Evolutionary conservation across 1,140 invertebrate species (phyloP), one percentile per base, ranked within the genome.

Genomic region (Drosophila tropicalis): DNA sequence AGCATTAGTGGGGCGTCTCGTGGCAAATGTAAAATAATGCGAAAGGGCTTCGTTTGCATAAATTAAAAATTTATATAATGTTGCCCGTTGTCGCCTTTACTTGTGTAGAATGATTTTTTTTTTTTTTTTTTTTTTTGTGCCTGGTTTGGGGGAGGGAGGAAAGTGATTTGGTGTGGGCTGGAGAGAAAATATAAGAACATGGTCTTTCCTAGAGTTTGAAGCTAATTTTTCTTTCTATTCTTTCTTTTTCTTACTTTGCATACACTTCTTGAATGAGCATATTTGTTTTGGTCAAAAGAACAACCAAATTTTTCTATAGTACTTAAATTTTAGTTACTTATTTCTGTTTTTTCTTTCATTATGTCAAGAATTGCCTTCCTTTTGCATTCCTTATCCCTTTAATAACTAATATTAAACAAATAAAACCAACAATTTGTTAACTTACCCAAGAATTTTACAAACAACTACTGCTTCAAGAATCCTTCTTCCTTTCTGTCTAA

Each of bases 31-130:
- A 89, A 89, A 89, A 90, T 90, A 90, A 90, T 90, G 86, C 87
- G 86, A 90, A 90, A 90, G 82, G 87, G 86, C 86, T 90, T 90
- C 87, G 87, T 83, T 86, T 90, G 87, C 86, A 90, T 90, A 90
- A 86, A 90, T 90, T 90, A 90, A 86, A 86, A 90, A 90, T 90
- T 77, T 90, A 90, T 89, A 78, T 89, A 89, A 89, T 78, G 84
- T 73, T 60, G 82, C 79, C 79, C 67, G 70, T 66, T 85, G 73
- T 80, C 75, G 72, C 78, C 41, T 68, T 62, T 57, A 47, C 61
- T 62, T 9, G 44, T 51, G 44, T 15, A 47, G 15, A 47, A 47
- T 47, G 41, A 47, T 47, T 47, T 47, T 47, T 47, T 15, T 15
- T 47, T 47, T 15, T 15, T 47, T 47, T 47, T 47, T 47, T 15